Evolutionary conservation across 37 sponge, comb jelly and placozoan genomes (phyloP).

Genomic region (Petrosia ficiformis): DNA sequence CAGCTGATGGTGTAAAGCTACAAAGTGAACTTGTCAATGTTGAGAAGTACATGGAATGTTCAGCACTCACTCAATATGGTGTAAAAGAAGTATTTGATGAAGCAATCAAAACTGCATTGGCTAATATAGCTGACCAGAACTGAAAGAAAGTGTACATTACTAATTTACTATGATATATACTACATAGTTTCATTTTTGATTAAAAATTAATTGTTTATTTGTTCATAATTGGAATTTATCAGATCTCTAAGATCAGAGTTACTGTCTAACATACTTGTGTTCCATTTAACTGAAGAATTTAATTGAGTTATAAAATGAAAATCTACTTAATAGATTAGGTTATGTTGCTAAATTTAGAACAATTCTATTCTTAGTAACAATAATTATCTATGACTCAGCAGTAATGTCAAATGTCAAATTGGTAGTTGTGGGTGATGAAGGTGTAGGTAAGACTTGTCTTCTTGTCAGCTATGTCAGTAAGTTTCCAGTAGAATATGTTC

Average conservation of each 20-base stretch:
- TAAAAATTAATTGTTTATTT: too few relatives aligned
- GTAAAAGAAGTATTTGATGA: conserved; percentile 83
- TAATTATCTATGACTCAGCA: too few relatives aligned
- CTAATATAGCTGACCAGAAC: conserved; percentile 57
- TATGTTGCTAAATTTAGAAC: too few relatives aligned
- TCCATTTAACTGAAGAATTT: not conserved
- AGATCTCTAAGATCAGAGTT: too few relatives aligned
- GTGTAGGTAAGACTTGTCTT: not conserved
- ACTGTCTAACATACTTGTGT: too few relatives aligned
- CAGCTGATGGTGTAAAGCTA: conserved; percentile 55
- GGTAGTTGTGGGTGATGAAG: not conserved
- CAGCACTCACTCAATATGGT: conserved; percentile 69
- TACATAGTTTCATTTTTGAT: too few relatives aligned
- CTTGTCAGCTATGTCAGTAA: not conserved
- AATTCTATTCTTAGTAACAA: too few relatives aligned
- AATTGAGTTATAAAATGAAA: not conserved
- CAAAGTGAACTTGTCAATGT: conserved; percentile 56
- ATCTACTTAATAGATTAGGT: too few relatives aligned
- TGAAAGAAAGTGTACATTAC: conserved; percentile 15
- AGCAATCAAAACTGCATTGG: conserved; percentile 78
- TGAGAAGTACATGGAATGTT: conserved; percentile 77
- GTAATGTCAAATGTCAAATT: too few relatives aligned
- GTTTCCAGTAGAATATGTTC: not conserved
- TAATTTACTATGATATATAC: too few relatives aligned
- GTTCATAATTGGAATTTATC: too few relatives aligned